Base-by-base conservation (phyloP, 2,888 invertebrate genomes). In the Athalia circularis region DNA sequence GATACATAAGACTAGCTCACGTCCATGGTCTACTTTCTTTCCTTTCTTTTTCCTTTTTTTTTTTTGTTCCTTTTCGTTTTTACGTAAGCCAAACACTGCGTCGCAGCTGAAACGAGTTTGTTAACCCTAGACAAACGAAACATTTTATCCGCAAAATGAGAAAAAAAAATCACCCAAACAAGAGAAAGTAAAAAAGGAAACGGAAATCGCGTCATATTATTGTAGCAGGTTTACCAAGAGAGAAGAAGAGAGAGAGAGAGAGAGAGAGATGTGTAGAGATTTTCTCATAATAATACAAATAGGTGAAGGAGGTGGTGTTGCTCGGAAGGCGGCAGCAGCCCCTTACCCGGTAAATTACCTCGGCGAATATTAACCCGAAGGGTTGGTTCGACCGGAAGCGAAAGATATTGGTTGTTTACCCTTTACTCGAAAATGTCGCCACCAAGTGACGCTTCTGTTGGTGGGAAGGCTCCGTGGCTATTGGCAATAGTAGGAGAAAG, bases 381-480 rank as follows among this genome's bases (percentile, higher is more conserved):
- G 62, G 47, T 15, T 48, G 62, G 62, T 48, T 75, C 64, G 62
- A 75, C 62, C 75, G 75, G 75, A 75, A 62, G 64, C 62, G 45
- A 52, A 64, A 75, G 50, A 62, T 75, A 75, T 75, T 54, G 62
- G 75, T 64, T 75, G 75, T 64, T 75, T 50, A 64, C 64, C 75
- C 62, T 75, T 48, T 62, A 50, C 75, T 75, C 45, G 75, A 64
- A 75, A 75, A 75, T 54, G 75, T 75, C 75, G 62, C 75, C 54
- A 75, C 50, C 75, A 75, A 68, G 68, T 68, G 68, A 68, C 54
- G 68, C 68, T 68, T 50, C 29, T 29, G 54, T 68, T 54, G 47
- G 65, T 48, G 48, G 65, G 13, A 50, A 29, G 29, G 61, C 3
- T 29, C 29, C n/a, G 1, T 13, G 29, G 68, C 52, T 72, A 72